These are phyloP conservation scores for Triplophysa siluroides DNA, from an alignment of 2,113 vertebrate species.

Conservation along the genomic window DNA sequence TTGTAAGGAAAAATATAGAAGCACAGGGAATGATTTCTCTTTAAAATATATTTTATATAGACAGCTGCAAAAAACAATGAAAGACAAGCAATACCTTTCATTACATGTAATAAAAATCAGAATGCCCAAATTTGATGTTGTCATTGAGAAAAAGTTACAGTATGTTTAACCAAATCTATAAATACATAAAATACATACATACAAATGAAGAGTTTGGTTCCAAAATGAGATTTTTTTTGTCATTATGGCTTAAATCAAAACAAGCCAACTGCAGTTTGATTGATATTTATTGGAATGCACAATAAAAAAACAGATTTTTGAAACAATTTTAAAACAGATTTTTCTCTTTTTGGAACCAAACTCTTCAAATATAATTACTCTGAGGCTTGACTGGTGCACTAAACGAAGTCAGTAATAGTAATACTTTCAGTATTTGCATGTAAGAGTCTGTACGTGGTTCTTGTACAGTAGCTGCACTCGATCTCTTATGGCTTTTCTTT, in stretches of 20 bases:
- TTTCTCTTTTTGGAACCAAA: too few relatives aligned
- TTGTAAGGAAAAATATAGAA: not conserved
- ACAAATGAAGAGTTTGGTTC: not conserved
- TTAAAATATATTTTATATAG: slow-evolving; percentile 33
- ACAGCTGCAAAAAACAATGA: slow-evolving; percentile 45
- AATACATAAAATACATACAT: slow-evolving; percentile 38
- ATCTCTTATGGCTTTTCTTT: slow-evolving; percentile 3
- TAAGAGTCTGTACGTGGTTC: slow-evolving; percentile 23
- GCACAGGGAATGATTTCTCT: not conserved
- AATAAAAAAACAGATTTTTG: too few relatives aligned
- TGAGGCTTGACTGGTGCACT: slow-evolving; percentile 23
- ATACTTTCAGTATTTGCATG: slow-evolving; percentile 32
- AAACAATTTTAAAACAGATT: too few relatives aligned
- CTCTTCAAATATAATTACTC: slow-evolving; percentile 28
- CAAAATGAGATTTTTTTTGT: too few relatives aligned
- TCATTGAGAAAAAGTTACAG: slow-evolving; percentile 34
- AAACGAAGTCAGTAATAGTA: slow-evolving; percentile 31
- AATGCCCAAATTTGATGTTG: slow-evolving; percentile 46
- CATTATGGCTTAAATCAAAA: too few relatives aligned
- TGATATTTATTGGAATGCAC: too few relatives aligned
- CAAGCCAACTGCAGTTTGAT: too few relatives aligned
- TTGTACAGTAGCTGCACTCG: slow-evolving; percentile 38
- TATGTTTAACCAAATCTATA: slow-evolving; percentile 33
- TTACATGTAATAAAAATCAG: slow-evolving; percentile 43
- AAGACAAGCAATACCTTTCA: slow-evolving; percentile 47